These are phyloP conservation scores for Dione juno DNA, from an alignment of 2,888 invertebrate genomes.

Conservation along the genomic window DNA sequence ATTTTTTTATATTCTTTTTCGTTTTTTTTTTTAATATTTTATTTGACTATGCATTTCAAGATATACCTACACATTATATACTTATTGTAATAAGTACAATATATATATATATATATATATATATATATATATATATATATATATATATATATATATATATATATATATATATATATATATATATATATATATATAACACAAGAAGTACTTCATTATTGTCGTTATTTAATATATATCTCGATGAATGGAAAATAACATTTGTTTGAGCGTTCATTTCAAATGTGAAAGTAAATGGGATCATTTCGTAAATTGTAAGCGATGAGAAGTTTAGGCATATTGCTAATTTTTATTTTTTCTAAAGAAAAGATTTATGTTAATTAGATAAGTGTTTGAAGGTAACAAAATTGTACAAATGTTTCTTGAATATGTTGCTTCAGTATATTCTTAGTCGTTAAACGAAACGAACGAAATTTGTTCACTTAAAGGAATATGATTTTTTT, in stretches of 20 bases:
- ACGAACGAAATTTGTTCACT: slow-evolving; percentile 22
- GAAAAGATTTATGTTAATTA: slow-evolving; percentile 30
- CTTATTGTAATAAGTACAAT: neutral
- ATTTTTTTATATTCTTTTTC: slow-evolving; percentile 20
- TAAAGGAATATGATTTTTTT: slow-evolving; percentile 29
- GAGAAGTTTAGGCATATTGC: neutral
- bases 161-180: no score
- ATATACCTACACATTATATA: neutral
- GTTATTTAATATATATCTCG: neutral
- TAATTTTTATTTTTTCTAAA: neutral
- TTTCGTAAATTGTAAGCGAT: neutral
- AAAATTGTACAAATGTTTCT: slow-evolving; percentile 36
- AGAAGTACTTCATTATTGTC: neutral
- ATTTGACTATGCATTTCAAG: neutral
- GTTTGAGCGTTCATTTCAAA: neutral
- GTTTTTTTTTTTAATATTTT: neutral
- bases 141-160: no score
- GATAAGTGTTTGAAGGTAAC: slow-evolving; percentile 24
- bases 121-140: no score
- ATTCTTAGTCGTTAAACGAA: slow-evolving; percentile 23
- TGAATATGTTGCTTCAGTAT: slow-evolving; percentile 31
- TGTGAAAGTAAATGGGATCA: neutral
- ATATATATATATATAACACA: no score
- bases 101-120: no score
- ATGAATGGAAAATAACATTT: neutral